These are phyloP conservation scores for Delphinus delphis DNA, from an alignment of 2,113 vertebrate genomes.

Conservation along the genomic window DNA sequence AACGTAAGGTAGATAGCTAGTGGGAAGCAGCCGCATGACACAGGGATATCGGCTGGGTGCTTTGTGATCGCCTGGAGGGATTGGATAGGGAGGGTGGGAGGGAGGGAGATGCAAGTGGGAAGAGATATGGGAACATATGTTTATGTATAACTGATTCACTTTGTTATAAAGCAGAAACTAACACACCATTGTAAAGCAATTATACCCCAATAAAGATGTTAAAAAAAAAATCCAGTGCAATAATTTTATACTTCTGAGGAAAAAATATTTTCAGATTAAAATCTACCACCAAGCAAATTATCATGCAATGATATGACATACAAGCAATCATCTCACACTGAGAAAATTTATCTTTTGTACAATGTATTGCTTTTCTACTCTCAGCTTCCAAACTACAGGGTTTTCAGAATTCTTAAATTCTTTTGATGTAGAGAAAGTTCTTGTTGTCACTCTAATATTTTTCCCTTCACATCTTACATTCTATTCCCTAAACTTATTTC, in stretches of 20 bases:
- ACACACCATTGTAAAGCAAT: too few species aligned
- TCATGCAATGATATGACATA: not conserved
- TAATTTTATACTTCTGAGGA: not conserved
- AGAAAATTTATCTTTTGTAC: not conserved
- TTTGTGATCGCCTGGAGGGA: too few species aligned
- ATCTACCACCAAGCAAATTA: not conserved
- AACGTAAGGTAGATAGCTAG: too few species aligned
- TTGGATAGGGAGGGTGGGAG: too few species aligned
- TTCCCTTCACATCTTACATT: not conserved
- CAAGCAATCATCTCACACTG: not conserved
- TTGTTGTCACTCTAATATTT: not conserved
- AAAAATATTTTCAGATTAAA: constrained; percentile 12
- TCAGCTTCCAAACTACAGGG: not conserved
- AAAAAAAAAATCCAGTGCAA: not conserved
- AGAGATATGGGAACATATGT: too few species aligned
- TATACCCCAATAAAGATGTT: too few species aligned
- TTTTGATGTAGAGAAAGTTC: not conserved
- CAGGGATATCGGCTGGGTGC: too few species aligned
- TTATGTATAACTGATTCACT: too few species aligned
- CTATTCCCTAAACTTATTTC: not conserved
- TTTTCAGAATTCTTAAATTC: constrained; percentile 33
- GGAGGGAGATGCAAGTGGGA: too few species aligned
- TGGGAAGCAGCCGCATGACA: too few species aligned
- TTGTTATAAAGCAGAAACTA: too few species aligned
- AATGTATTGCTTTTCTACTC: not conserved